Conservation (phyloP, 2,888 invertebrate genomes). For the Volucella bombylans region DNA sequence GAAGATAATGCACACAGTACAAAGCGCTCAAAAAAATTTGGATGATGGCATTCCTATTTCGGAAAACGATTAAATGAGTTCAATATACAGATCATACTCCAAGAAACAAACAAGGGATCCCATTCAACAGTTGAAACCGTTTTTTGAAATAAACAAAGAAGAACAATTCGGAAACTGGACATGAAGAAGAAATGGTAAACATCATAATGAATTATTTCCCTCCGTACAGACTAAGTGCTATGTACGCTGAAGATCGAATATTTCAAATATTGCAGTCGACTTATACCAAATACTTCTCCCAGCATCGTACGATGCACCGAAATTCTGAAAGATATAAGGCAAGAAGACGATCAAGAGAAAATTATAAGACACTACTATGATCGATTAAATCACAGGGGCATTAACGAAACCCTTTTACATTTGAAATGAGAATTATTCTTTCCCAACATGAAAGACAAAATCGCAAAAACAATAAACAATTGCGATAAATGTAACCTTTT, state of each 20-base stretch:
- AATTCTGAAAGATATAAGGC: constrained; percentile 29
- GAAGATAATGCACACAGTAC: background rate
- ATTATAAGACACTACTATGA: constrained; percentile 56
- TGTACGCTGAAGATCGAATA: constrained; percentile 38
- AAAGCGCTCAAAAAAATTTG: constrained; percentile 64
- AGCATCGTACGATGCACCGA: constrained; percentile 22
- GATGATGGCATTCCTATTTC: constrained; percentile 30
- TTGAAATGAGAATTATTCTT: constrained; percentile 34
- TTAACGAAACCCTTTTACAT: constrained; percentile 59
- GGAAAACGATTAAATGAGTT: constrained; percentile 69
- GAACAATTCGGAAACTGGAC: constrained; percentile 12
- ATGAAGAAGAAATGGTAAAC: constrained; percentile 28
- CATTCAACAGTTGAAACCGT: constrained; percentile 24
- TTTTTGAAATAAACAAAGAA: constrained; percentile 36
- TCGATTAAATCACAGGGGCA: constrained; percentile 68
- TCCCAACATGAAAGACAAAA: constrained; percentile 42
- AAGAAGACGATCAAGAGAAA: constrained; percentile 64
- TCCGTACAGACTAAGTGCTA: constrained; percentile 46
- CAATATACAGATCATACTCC: constrained; percentile 36
- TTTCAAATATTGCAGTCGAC: constrained; percentile 33
- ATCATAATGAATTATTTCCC: constrained; percentile 42
- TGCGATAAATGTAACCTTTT: constrained; percentile 34
- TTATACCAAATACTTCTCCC: constrained; percentile 32
- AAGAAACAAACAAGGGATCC: constrained; percentile 8
- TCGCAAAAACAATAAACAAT: constrained; percentile 28